Base-by-base conservation (phyloP, 2,888 invertebrate genomes). In the Notodonta dromedarius region DNA sequence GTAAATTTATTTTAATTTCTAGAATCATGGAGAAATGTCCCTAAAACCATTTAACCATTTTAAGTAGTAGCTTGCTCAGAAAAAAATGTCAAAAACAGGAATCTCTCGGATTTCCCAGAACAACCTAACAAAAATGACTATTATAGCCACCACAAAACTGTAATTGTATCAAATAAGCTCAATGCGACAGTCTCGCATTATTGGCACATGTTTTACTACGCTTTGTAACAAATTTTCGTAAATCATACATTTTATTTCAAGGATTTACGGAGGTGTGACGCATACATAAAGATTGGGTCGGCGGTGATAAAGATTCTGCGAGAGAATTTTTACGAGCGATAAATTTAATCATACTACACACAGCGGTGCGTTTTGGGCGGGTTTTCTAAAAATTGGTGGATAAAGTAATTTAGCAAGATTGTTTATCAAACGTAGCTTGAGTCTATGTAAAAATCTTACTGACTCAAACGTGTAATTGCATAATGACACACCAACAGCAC, bases 271-370 rank as follows among this genome's bases (percentile, higher is more conserved):
- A 66, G 64, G 65, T 65, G 63, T 69, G 58, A 63, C 71, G 71
- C 46, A 67, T 63, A 73, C 65, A 70, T 69, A 69, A 71, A 40
- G 40, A 65, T 50, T 66, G 63, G 62, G 59, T 59, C 52, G 59
- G 56, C 55, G 63, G 71, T 57, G 71, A 71, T 76, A 74, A 76
- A 76, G 63, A 71, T 67, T 70, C 74, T 57, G 56, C 63, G 65
- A 40, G 70, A 66, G 73, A 75, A 64, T 66, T 70, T 74, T 74
- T 74, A 74, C 64, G 74, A 69, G 48, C 63, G 60, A 70, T 74
- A 73, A 74, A 76, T 74, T 73, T 70, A 73, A 74, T 71, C 68
- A 70, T 67, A 63, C 63, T 58, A 67, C 58, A 58, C 57, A 62
- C 59, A 63, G 54, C 56, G 60, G 58, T 53, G 16, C 58, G 12